phyloP scores from a whole-genome alignment of 2,797 vertebrate genomes.

The Leuciscus waleckii region DNA sequence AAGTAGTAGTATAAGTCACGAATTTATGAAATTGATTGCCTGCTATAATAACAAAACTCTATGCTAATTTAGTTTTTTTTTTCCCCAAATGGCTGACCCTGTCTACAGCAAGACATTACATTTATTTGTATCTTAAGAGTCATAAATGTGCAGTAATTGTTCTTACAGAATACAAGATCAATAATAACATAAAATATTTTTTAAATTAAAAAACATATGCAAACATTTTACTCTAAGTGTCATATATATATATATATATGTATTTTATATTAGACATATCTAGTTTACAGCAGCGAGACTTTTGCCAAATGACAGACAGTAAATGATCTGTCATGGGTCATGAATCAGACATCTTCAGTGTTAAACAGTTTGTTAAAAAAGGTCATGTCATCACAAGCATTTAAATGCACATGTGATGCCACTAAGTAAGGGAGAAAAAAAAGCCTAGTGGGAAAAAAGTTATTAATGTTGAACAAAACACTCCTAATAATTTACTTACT shows the following conservation, averaged over 20 bases:
- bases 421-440: not conserved
- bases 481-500: conserved; percentile 33
- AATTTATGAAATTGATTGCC: not conserved
- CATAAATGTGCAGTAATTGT: too few relatives aligned
- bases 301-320: not conserved
- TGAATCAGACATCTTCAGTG: conserved; percentile 7
- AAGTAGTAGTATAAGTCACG: too few relatives aligned
- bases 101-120: not conserved
- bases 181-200: too few relatives aligned
- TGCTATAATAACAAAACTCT: not conserved
- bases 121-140: not conserved
- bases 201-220: not conserved
- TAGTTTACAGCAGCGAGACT: not conserved
- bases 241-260: not conserved
- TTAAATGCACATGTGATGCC: not conserved
- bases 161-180: too few relatives aligned
- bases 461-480: conserved; percentile 41
- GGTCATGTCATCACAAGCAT: not conserved
- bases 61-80: not conserved
- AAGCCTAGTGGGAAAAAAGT: conserved; percentile 26
- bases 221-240: not conserved
- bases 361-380: conserved; percentile 5
- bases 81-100: not conserved
- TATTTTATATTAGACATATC: too few relatives aligned
- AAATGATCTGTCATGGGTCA: conserved; percentile 23